Evolutionary conservation across 2,888 invertebrate genomes (phyloP).

Genomic region (Malthinus flaveolus): DNA sequence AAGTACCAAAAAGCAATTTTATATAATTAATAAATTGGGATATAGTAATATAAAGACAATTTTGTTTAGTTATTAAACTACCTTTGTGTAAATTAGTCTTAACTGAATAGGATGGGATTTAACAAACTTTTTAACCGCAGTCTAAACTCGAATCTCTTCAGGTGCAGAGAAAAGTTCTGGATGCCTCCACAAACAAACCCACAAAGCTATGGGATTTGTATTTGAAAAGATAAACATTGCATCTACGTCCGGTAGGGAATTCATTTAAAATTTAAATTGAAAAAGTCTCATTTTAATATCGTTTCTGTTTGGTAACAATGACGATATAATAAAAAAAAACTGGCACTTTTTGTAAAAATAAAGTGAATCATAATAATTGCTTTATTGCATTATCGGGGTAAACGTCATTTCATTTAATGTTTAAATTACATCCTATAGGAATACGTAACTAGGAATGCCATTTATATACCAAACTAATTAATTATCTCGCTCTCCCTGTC

Average conservation of each 20-base stretch:
- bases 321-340: not conserved
- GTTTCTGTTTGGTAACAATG: conserved; percentile 4
- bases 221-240: conserved; percentile 19
- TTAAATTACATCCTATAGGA: too few species aligned
- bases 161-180: conserved; percentile 17
- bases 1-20: too few species aligned
- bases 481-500: too few species aligned
- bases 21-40: too few species aligned
- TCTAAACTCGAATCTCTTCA: conserved; percentile 18
- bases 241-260: conserved; percentile 12
- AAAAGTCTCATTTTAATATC: conserved; percentile 16
- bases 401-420: too few species aligned
- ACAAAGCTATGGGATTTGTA: conserved; percentile 26
- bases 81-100: conserved; percentile 2
- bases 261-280: conserved; percentile 19
- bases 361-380: not conserved
- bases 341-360: too few species aligned
- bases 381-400: not conserved
- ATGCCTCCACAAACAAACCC: conserved; percentile 24
- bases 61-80: too few species aligned
- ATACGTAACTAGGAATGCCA: too few species aligned
- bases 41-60: too few species aligned
- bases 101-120: conserved; percentile 7
- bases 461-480: too few species aligned
- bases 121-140: conserved; percentile 13